Percentiles rank a stretch among this genome's conserved stretches.
phyloP scores from a whole-genome alignment of 2,888 invertebrate species.

The Hedya salicella region DNA sequence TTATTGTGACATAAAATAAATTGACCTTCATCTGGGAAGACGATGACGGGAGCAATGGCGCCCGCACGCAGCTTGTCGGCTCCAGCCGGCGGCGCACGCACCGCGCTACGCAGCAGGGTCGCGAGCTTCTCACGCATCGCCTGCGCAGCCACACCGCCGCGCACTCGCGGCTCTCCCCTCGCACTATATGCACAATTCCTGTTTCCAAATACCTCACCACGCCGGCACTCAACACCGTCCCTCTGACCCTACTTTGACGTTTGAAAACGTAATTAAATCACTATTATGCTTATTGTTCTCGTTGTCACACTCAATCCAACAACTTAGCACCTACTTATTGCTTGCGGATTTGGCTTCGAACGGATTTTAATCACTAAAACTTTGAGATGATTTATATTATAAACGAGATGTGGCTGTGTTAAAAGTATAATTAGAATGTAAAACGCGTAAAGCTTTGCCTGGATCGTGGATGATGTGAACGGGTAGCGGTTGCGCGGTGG shows the following conservation, averaged over 20 bases:
- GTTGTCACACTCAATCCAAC: not conserved
- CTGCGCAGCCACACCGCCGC: conserved; percentile 54
- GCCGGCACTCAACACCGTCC: conserved; percentile 14
- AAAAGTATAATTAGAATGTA: conserved; percentile 10
- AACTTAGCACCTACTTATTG: conserved; percentile 12
- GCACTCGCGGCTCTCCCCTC: conserved; percentile 47
- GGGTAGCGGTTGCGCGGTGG: conserved; percentile 65
- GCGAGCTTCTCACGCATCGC: conserved; percentile 81
- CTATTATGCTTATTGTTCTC: not conserved
- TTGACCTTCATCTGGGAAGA: conserved; percentile 73
- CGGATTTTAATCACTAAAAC: not conserved
- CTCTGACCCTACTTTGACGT: not conserved
- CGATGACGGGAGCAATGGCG: conserved; percentile 66
- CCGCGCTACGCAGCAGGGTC: conserved; percentile 70
- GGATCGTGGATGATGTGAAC: conserved; percentile 58
- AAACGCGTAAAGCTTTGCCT: conserved; percentile 38
- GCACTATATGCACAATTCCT: conserved; percentile 47
- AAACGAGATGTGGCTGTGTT: not conserved
- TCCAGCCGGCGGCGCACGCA: conserved; percentile 64
- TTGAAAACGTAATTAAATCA: conserved; percentile 14
- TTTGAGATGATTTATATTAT: not conserved
- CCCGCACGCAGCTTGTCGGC: conserved; percentile 73
- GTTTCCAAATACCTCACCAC: conserved; percentile 53
- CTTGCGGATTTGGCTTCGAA: conserved; percentile 2
- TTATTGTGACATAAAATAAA: conserved; percentile 1